Evolutionary conservation across 2,888 invertebrate species (phyloP).

Genomic region (Margaritifera margaritifera): DNA sequence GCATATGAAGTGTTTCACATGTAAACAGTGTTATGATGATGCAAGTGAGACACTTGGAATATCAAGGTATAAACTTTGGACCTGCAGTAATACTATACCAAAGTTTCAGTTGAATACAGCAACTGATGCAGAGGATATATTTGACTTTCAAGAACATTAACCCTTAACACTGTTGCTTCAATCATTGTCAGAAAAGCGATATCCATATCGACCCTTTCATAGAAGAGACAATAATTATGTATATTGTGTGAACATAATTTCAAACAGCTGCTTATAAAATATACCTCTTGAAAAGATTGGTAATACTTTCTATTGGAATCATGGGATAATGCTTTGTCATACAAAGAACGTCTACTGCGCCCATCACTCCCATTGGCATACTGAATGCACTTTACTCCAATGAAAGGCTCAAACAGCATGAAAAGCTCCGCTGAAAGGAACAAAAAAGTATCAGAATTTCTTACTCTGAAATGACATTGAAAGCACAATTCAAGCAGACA

Average conservation of each 20-base stretch:
- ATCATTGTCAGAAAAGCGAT: not conserved
- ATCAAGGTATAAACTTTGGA: no score
- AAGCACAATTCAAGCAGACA: no score
- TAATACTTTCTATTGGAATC: conserved; percentile 42
- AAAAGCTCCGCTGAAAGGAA: conserved; percentile 59
- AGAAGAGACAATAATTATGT: not conserved
- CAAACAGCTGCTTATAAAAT: conserved; percentile 2
- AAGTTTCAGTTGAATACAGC: no score
- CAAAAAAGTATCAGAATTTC: not conserved
- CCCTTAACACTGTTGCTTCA: not conserved
- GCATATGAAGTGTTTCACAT: no score
- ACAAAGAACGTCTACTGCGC: conserved; percentile 53
- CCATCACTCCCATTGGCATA: conserved; percentile 66
- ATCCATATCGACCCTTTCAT: not conserved
- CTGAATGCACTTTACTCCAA: conserved; percentile 58
- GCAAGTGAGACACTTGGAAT: no score
- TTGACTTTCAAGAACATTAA: no score
- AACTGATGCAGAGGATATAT: no score
- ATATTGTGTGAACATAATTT: not conserved
- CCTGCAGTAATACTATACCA: no score
- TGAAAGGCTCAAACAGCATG: conserved; percentile 58
- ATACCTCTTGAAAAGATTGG: conserved; percentile 51
- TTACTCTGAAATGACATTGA: no score
- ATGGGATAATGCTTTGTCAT: conserved; percentile 57
- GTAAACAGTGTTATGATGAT: no score